phyloP scores from a whole-genome alignment of 2,113 vertebrate genomes.

The Bubo bubo region DNA sequence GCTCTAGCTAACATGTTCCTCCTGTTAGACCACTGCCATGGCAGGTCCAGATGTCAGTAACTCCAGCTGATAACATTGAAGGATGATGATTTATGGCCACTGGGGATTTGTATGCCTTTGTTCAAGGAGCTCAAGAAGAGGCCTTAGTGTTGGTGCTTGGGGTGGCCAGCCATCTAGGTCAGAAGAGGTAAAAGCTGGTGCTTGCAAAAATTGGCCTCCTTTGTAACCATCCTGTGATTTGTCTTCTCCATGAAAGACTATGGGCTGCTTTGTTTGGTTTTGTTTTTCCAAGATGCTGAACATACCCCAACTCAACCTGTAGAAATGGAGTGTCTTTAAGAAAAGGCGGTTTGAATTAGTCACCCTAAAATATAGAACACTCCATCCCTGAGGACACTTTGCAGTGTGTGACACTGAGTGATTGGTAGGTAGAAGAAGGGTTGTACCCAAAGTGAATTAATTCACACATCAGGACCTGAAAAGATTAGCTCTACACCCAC shows the following conservation, averaged over 20 bases:
- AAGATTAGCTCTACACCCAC: neutral
- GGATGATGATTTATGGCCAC: neutral
- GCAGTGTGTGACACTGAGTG: neutral
- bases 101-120: neutral
- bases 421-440: neutral
- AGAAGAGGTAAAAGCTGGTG: neutral
- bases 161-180: neutral
- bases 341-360: constrained; percentile 32
- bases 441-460: neutral
- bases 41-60: neutral
- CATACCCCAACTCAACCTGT: neutral
- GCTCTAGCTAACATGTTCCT: neutral
- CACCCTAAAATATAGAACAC: neutral
- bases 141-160: neutral
- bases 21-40: neutral
- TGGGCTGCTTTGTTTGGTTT: neutral
- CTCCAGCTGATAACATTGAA: neutral
- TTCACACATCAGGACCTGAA: neutral
- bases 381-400: neutral
- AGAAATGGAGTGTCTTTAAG: neutral
- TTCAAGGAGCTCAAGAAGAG: neutral
- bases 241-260: neutral
- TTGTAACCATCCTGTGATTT: neutral
- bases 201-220: neutral
- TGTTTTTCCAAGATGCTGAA: neutral